A percentile compares a stretch with the other conserved stretches of the same genome.
phyloP scores from a whole-genome alignment of 1,140 invertebrate genomes.

The Limonius californicus region DNA sequence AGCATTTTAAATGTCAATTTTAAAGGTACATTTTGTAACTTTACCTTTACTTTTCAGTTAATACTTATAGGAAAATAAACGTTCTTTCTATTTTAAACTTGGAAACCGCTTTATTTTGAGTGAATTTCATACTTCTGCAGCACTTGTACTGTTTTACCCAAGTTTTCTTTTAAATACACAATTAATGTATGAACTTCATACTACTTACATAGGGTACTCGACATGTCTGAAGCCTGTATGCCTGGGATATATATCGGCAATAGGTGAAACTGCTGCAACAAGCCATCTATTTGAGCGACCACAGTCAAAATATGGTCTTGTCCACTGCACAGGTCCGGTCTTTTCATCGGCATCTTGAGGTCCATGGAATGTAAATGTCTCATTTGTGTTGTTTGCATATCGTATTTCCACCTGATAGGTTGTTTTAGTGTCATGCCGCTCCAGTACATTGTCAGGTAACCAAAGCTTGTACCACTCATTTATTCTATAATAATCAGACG shows the following conservation, averaged over 20 bases:
- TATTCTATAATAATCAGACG: slow-evolving; percentile 80
- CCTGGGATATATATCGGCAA: slow-evolving; percentile 92
- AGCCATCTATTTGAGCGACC: slow-evolving; percentile 94
- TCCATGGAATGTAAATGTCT: slow-evolving; percentile 91
- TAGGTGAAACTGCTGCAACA: slow-evolving; percentile 86
- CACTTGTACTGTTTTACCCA: too few species aligned
- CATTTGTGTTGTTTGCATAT: slow-evolving; percentile 94
- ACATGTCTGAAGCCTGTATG: slow-evolving; percentile 93
- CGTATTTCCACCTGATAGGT: slow-evolving; percentile 87
- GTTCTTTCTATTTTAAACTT: too few species aligned
- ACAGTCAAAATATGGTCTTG: slow-evolving; percentile 95
- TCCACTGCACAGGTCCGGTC: slow-evolving; percentile 90
- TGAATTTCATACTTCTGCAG: too few species aligned
- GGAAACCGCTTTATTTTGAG: too few species aligned
- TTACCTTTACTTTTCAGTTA: too few species aligned
- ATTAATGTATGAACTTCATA: slow-evolving; percentile 1
- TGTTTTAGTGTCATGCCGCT: slow-evolving; percentile 89
- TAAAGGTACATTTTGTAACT: too few species aligned
- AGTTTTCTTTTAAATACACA: too few species aligned
- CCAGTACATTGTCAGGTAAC: slow-evolving; percentile 80
- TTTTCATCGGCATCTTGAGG: slow-evolving; percentile 85
- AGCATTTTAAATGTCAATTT: too few species aligned
- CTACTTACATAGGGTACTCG: slow-evolving; percentile 87
- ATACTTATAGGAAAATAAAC: too few species aligned
- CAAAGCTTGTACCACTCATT: slow-evolving; percentile 91